Evolutionary conservation across 37 sponge, comb jelly and placozoan species (phyloP), one percentile per base, ranked within the genome.

Genomic region (Chondrosia reniformis): DNA sequence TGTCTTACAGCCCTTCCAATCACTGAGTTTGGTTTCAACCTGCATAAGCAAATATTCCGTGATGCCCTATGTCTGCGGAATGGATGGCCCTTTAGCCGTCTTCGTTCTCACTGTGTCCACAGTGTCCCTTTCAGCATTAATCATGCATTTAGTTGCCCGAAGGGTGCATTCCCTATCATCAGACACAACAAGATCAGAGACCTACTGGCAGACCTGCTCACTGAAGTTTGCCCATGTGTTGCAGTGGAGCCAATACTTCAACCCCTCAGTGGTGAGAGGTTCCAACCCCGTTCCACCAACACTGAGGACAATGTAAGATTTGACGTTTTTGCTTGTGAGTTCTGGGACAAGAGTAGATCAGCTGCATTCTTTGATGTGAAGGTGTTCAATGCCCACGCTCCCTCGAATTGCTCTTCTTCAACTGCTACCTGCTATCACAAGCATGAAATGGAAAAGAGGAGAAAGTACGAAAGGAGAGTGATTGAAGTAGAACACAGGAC

Each of bases 171-270:
- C 21, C 34, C 67, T 27, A 66, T 7, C 2, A 66, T 66, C 33
- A 66, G 67, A 27, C 67, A 66, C 38, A 66, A 66, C 38, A 5
- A 9, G 67, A 66, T 66, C 38, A 31, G 67, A 37, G 34, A 66
- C 8, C 7, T 66, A 66, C 4, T 34, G 6, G 67, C 67, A 37
- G 2, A 66, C 4, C 38, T 66, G 21, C 67, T 10, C 33, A 66
- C 67, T 37, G 67, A 10, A 66, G 67, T 66, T 2, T 66, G 67
- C 27, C 58, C 3, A 28, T 56, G 58, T 56, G 58, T 56, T 56
- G 58, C 38, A 3, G 67, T 66, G 3, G 34, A 66, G 67, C 67
- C 67, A 28, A 36, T 4, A 34, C 38, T 66, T 37, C 67, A 66
- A 36, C 67, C 67, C 5, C 33, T 66, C 38, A 37, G 37, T 9